Conservation (phyloP, 2,113 vertebrate species). For the Pavo muticus region DNA sequence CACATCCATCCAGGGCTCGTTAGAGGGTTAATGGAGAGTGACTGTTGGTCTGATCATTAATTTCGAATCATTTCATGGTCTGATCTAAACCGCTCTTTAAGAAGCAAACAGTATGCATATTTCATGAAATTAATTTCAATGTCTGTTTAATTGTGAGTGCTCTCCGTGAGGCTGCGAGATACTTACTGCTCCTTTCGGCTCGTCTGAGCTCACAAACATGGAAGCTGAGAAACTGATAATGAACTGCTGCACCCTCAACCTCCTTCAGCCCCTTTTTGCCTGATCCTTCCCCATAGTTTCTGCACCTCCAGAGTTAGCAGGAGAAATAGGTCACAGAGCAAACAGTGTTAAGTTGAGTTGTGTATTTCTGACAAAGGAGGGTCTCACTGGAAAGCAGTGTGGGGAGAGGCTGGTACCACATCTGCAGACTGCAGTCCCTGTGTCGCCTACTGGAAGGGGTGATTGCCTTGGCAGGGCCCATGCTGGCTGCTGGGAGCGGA, state of each 20-base stretch:
- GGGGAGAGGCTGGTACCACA: not conserved
- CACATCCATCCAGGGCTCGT: not conserved
- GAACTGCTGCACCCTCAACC: not conserved
- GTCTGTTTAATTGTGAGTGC: conserved; percentile 71
- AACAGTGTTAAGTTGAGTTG: not conserved
- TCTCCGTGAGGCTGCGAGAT: conserved; percentile 4
- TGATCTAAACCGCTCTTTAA: conserved; percentile 65
- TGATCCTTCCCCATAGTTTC: not conserved
- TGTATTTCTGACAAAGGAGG: not conserved
- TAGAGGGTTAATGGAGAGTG: conserved; percentile 3
- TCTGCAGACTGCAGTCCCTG: not conserved
- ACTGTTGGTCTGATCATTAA: conserved; percentile 38
- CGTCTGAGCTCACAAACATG: not conserved
- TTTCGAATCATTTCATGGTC: conserved; percentile 47
- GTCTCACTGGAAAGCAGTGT: not conserved
- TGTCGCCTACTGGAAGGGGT: not conserved
- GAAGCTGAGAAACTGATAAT: not conserved
- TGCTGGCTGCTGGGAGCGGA: not conserved
- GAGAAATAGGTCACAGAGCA: not conserved
- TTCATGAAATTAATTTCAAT: conserved; percentile 70
- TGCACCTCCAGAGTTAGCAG: not conserved
- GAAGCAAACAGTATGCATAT: conserved; percentile 71
- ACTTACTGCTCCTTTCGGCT: conserved; percentile 4
- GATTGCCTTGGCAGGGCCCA: not conserved
- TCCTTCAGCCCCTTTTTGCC: not conserved